Base-by-base conservation (phyloP, 2,888 invertebrate genomes). In the Ophion obscuratus region DNA sequence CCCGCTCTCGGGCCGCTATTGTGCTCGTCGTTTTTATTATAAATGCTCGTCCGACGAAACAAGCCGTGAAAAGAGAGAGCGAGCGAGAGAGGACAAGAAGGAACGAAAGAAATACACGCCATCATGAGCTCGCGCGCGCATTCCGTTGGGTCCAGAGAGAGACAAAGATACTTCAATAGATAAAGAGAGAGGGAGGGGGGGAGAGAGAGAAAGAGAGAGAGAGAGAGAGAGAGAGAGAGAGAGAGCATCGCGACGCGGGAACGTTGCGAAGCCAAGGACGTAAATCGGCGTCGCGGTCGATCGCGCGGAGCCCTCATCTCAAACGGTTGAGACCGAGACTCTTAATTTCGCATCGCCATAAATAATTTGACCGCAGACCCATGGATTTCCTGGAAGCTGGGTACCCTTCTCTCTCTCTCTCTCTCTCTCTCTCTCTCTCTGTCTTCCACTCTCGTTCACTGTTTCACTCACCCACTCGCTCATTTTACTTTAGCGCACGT, bases 331-430 rank as follows among this genome's bases (percentile, higher is more conserved):
- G 86, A 92, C 90, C 91, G 93, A 92, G 92, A 92, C 92, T 93
- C 93, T 93, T 93, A 93, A 93, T 93, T 93, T 93, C 93, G 91
- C 92, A 93, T 92, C 92, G 93, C 93, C 93, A 93, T 93, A 93
- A 93, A 93, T 93, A 93, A 93, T 93, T 93, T 92, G 92, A 92
- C 92, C 93, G 92, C 91, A 91, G 91, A 90, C 84, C 91, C 89
- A 90, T 89, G 89, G 89, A 89, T 92, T 92, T 93, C 92, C 92
- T 91, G 91, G 93, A 93, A 93, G 90, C 85, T 81, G 76, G 84
- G 75, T 83, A 73, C 81, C 68, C n/a, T n/a, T n/a, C n/a, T n/a
- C n/a, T n/a, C n/a, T n/a, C n/a, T n/a, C n/a, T n/a, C 78, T 66
- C 78, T 71, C 10, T 57, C 14, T 71, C 53, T 57, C 31, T 44